These are phyloP conservation scores for Pangasius macronema DNA, from an alignment of 2,797 vertebrate genomes.

Conservation along the genomic window DNA sequence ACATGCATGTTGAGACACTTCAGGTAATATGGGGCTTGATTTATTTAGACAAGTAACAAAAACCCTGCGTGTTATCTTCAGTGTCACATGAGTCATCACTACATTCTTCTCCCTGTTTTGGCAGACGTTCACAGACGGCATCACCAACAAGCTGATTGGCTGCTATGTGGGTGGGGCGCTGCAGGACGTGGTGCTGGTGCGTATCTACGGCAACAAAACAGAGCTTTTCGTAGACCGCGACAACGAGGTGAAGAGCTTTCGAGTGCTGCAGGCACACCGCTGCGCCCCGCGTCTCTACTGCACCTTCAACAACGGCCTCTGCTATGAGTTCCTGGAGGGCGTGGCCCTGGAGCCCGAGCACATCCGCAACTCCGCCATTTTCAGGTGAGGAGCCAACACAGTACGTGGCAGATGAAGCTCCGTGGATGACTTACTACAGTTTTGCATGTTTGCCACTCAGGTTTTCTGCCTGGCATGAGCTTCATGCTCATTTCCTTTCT, in stretches of 20 bases:
- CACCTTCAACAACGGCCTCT: conserved; percentile 95
- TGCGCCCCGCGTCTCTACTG: conserved; percentile 94
- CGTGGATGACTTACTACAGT: not conserved
- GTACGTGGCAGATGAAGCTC: not conserved
- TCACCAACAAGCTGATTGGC: conserved; percentile 96
- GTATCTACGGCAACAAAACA: conserved; percentile 96
- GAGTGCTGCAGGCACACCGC: conserved; percentile 88
- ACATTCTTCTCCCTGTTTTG: conserved; percentile 29
- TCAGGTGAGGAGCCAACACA: conserved; percentile 74
- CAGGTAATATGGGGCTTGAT: not conserved
- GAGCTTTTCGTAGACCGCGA: conserved; percentile 92
- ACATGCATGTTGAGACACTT: not conserved
- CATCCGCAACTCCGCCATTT: conserved; percentile 85
- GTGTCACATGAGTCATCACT: not conserved
- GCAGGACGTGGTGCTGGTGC: conserved; percentile 91
- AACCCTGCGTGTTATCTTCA: not conserved
- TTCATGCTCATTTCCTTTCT: conserved; percentile 2
- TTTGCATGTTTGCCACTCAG: not conserved
- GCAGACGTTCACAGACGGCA: conserved; percentile 95
- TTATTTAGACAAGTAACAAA: not conserved
- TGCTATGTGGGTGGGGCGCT: conserved; percentile 84
- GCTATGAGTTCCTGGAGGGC: conserved; percentile 95
- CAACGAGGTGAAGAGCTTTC: conserved; percentile 96
- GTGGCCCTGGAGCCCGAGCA: conserved; percentile 89
- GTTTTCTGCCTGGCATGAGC: conserved; percentile 2